Percentiles rank a stretch among this genome's conserved stretches.
These are phyloP conservation scores for Acanthurus lineatus DNA, from an alignment of 2,797 vertebrate species.

Conservation along the genomic window DNA sequence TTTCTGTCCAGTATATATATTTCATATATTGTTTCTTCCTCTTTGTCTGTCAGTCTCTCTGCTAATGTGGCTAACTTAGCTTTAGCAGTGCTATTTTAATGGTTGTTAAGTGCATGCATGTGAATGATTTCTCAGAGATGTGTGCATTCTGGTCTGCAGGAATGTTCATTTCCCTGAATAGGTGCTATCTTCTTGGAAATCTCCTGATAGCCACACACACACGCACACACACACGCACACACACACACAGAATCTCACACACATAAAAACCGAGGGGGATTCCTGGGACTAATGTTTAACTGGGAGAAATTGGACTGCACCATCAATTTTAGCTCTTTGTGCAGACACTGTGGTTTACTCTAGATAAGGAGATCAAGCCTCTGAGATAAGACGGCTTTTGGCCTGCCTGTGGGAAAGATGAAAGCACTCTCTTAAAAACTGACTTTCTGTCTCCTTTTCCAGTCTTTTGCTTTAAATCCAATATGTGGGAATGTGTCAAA, in stretches of 20 bases:
- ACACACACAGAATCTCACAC: constrained; percentile 32
- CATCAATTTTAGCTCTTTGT: constrained; percentile 70
- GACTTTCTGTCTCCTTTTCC: constrained; percentile 40
- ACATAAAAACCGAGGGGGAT: constrained; percentile 62
- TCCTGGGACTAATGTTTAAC: constrained; percentile 82
- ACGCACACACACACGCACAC: constrained; percentile 21
- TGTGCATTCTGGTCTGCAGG: constrained; percentile 27
- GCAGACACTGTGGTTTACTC: constrained; percentile 77
- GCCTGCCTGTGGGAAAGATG: constrained; percentile 73
- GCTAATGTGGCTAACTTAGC: constrained; percentile 1
- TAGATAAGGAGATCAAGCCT: constrained; percentile 75
- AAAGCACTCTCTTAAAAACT: constrained; percentile 69
- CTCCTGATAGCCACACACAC: constrained; percentile 45
- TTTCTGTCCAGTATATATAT: background rate
- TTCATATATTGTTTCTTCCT: constrained; percentile 2
- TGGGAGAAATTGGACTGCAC: constrained; percentile 66
- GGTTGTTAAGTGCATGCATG: background rate
- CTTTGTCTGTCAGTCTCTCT: constrained; percentile 9
- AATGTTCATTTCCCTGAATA: constrained; percentile 71
- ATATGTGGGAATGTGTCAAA: background rate
- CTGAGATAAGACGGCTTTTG: constrained; percentile 79
- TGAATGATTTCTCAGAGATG: constrained; percentile 11
- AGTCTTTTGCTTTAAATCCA: constrained; percentile 6
- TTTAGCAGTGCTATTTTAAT: constrained; percentile 10
- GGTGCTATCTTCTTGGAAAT: constrained; percentile 72